phyloP scores from a whole-genome alignment of 2,888 invertebrate species.

The Sinodicranocentrus sp. region DNA sequence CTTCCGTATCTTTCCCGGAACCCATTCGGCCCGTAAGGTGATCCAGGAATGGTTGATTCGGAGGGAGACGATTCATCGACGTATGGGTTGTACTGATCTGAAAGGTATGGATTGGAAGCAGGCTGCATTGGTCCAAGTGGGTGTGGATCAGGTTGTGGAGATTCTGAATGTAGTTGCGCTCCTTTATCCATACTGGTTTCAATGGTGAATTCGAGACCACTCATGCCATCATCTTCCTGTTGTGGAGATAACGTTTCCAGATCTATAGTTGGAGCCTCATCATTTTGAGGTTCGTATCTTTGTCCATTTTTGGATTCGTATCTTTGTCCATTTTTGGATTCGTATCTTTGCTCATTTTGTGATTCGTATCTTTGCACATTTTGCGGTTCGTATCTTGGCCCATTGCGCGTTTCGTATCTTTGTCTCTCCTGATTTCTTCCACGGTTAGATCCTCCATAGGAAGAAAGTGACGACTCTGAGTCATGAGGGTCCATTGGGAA shows the following conservation, averaged over 20 bases:
- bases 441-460: conserved; percentile 4
- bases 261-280: conserved; percentile 61
- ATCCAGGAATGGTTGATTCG: conserved; percentile 38
- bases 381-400: neutral
- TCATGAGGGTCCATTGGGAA: conserved; percentile 46
- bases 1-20: conserved; percentile 57
- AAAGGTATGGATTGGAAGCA: conserved; percentile 34
- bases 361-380: conserved; percentile 10
- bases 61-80: conserved; percentile 43
- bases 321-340: neutral
- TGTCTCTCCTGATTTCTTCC: neutral
- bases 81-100: conserved; percentile 65
- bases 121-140: conserved; percentile 62
- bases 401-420: conserved; percentile 4
- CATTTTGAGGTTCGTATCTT: conserved; percentile 8
- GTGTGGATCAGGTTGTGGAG: conserved; percentile 42
- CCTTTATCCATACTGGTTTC: conserved; percentile 69
- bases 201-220: conserved; percentile 67
- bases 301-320: conserved; percentile 10
- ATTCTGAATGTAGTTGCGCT: conserved; percentile 5
- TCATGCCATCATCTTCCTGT: conserved; percentile 60
- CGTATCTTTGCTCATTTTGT: conserved; percentile 9
- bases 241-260: conserved; percentile 45
- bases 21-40: conserved; percentile 50
- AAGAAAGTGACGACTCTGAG: conserved; percentile 25